Evolutionary conservation across 2,888 invertebrate species (phyloP).

Genomic region (Folsomia candida): DNA sequence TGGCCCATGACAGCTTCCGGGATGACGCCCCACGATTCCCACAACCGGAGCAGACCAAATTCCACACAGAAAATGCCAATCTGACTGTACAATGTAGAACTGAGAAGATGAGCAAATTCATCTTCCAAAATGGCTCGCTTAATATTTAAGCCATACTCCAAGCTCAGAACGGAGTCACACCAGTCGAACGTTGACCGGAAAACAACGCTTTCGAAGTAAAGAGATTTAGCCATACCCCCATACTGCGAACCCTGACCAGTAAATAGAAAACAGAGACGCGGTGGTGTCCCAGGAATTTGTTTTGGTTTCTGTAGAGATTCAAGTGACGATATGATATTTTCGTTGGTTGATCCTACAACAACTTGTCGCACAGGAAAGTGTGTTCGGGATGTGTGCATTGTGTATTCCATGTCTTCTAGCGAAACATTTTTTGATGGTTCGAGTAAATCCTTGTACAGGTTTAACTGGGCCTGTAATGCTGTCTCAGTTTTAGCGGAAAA

Average conservation of each 20-base stretch:
- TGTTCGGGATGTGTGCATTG: background rate
- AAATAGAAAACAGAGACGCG: constrained; percentile 7
- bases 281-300: background rate
- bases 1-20: constrained; percentile 35
- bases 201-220: background rate
- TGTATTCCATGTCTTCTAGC: background rate
- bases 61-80: constrained; percentile 15
- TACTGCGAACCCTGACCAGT: constrained; percentile 9
- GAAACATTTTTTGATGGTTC: background rate
- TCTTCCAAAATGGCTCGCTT: background rate
- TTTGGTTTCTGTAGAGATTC: background rate
- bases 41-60: constrained; percentile 22
- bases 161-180: background rate
- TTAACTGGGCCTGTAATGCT: background rate
- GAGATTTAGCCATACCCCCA: constrained; percentile 4
- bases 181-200: constrained; percentile 1
- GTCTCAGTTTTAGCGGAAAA: background rate
- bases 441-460: background rate
- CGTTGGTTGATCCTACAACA: background rate
- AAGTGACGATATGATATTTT: background rate
- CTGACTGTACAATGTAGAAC: constrained; percentile 12
- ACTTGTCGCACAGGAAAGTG: background rate
- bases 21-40: constrained; percentile 32
- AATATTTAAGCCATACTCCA: background rate
- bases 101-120: background rate